Evolutionary conservation across 2,113 vertebrate genomes (phyloP).

Genomic region (rabbit (Oryctolagus cuniculus)): DNA sequence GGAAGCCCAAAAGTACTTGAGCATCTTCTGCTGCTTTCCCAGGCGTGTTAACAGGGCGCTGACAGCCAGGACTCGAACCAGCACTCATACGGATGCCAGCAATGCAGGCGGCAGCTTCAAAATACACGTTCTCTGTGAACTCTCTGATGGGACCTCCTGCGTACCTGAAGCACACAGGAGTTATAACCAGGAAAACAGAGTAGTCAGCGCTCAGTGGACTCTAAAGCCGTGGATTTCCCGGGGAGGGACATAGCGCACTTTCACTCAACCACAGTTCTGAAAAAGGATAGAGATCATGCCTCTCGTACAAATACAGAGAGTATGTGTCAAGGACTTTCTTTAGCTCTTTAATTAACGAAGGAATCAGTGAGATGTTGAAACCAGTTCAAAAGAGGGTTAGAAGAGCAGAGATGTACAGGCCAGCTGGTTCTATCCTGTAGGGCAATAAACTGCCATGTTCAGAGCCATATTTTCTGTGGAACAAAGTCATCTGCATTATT

Average conservation of each 20-base stretch:
- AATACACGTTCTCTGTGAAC: too few relatives aligned
- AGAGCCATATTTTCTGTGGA: neutral
- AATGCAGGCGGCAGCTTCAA: too few relatives aligned
- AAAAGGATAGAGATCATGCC: conserved; percentile 15
- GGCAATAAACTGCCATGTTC: neutral
- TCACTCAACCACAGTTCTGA: neutral
- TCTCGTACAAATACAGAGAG: neutral
- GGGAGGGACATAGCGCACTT: neutral
- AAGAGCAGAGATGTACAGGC: neutral
- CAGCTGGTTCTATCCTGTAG: neutral
- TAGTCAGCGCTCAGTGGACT: neutral
- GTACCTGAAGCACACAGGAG: neutral
- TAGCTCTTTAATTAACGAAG: neutral
- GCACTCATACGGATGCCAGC: too few relatives aligned
- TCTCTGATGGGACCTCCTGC: too few relatives aligned
- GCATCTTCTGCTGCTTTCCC: too few relatives aligned
- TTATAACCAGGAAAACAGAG: neutral
- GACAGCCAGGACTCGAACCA: too few relatives aligned
- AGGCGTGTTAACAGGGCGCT: too few relatives aligned
- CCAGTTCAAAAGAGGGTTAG: neutral
- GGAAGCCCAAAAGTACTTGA: too few relatives aligned
- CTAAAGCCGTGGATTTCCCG: neutral
- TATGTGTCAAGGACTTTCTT: neutral
- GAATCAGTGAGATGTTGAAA: neutral
- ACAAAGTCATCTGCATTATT: neutral